These are phyloP conservation scores for Drosophila baimaii DNA, from an alignment of 1,140 invertebrate species.

Conservation along the genomic window DNA sequence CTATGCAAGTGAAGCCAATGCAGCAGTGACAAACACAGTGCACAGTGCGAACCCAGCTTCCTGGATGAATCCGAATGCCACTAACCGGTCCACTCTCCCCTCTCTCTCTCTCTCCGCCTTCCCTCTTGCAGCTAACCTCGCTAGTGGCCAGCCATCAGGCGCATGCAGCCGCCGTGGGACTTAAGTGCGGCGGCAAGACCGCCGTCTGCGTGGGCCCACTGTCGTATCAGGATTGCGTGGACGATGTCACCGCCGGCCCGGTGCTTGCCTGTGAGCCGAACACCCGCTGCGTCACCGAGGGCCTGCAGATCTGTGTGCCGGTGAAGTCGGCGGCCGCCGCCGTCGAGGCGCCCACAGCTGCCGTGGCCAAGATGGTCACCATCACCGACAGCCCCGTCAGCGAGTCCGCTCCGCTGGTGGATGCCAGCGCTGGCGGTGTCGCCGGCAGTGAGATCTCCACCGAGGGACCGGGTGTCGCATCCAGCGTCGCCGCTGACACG, in stretches of 20 bases:
- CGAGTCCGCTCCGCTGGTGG: slow-evolving; percentile 51
- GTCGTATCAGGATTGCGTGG: slow-evolving; percentile 61
- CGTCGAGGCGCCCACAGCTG: slow-evolving; percentile 44
- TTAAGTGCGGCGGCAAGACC: slow-evolving; percentile 64
- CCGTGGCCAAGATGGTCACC: slow-evolving; percentile 59
- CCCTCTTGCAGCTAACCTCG: slow-evolving; percentile 50
- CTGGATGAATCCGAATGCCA: slow-evolving; percentile 7
- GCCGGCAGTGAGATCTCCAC: slow-evolving; percentile 19
- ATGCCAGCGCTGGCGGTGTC: slow-evolving; percentile 15
- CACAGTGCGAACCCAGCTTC: slow-evolving; percentile 21
- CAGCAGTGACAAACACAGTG: slow-evolving; percentile 61
- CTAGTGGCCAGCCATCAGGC: slow-evolving; percentile 48
- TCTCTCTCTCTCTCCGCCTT: not conserved
- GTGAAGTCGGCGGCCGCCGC: slow-evolving; percentile 43
- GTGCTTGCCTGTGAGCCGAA: slow-evolving; percentile 47
- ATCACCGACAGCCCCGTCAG: slow-evolving; percentile 60
- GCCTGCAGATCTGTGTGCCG: slow-evolving; percentile 71
- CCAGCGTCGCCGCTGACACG: slow-evolving; percentile 15
- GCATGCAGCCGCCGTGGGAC: slow-evolving; percentile 41
- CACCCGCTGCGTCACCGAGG: slow-evolving; percentile 75
- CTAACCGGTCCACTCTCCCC: slow-evolving; percentile 44
- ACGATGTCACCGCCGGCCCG: slow-evolving; percentile 45
- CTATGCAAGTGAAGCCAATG: slow-evolving; percentile 70
- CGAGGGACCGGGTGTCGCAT: slow-evolving; percentile 4
- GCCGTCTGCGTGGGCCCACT: slow-evolving; percentile 70